These are phyloP conservation scores for Yponomeuta cagnagella DNA, from an alignment of 2,888 invertebrate genomes.

Conservation along the genomic window DNA sequence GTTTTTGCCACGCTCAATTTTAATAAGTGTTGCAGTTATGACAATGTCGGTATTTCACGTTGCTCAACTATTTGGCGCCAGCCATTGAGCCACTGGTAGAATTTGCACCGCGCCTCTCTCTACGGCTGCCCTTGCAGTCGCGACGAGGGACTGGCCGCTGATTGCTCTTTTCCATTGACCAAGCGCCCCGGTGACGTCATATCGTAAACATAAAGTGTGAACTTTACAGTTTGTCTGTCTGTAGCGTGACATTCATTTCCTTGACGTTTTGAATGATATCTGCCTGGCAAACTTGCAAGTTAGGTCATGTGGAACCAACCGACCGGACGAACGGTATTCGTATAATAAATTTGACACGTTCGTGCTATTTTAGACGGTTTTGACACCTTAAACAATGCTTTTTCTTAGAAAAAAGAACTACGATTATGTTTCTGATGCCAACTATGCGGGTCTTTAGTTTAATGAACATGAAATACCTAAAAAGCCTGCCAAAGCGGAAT, in stretches of 20 bases:
- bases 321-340: too few species aligned
- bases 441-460: too few species aligned
- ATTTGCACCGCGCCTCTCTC: constrained; percentile 11
- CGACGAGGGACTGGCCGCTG: constrained; percentile 46
- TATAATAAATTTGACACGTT: too few species aligned
- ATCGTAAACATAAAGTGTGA: background rate
- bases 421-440: too few species aligned
- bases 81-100: constrained; percentile 7
- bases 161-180: constrained; percentile 1
- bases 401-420: too few species aligned
- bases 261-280: too few species aligned
- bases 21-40: background rate
- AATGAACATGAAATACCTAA: too few species aligned
- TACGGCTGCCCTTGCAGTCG: constrained; percentile 26
- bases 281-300: too few species aligned
- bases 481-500: background rate
- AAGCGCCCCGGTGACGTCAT: background rate
- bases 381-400: too few species aligned
- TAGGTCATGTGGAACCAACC: too few species aligned
- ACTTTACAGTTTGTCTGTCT: background rate
- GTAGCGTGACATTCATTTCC: background rate
- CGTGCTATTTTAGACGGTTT: too few species aligned
- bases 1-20: background rate
- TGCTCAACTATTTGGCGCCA: constrained; percentile 5
- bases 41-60: background rate